Evolutionary conservation across 2,888 invertebrate species (phyloP).

Genomic region (Lasius platythorax): DNA sequence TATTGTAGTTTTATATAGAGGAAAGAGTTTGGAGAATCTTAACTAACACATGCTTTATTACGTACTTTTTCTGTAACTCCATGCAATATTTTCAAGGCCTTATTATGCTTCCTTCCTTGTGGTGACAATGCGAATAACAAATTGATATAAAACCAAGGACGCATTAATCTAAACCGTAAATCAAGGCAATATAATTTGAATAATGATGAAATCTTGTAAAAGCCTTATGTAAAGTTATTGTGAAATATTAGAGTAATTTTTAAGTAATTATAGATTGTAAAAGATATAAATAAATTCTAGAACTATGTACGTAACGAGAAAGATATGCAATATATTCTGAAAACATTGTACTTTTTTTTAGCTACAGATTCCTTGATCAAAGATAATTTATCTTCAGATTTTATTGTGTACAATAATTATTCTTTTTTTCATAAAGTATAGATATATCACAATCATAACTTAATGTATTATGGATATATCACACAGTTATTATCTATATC

Average conservation of each 20-base stretch:
- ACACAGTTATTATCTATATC: background rate
- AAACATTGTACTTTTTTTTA: no score
- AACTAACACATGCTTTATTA: constrained; percentile 16
- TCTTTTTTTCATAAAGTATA: background rate
- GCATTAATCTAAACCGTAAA: constrained; percentile 68
- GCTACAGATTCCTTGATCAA: no score
- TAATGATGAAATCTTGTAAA: no score
- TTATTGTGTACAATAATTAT: background rate
- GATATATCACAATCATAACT: background rate
- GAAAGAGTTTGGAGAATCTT: background rate
- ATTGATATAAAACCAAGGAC: constrained; percentile 88
- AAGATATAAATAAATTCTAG: no score
- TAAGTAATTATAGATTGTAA: no score
- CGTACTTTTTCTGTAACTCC: constrained; percentile 87
- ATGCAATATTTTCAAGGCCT: constrained; percentile 86
- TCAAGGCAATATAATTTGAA: no score
- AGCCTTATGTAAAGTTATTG: no score
- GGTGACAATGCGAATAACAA: constrained; percentile 87
- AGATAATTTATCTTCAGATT: no score
- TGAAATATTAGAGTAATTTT: no score
- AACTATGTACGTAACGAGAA: no score
- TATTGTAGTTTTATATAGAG: background rate
- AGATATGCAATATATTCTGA: no score
- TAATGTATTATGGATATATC: background rate
- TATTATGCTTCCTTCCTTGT: constrained; percentile 86